Conservation (phyloP, 2,888 invertebrate species). For the Xestia c-nigrum region DNA sequence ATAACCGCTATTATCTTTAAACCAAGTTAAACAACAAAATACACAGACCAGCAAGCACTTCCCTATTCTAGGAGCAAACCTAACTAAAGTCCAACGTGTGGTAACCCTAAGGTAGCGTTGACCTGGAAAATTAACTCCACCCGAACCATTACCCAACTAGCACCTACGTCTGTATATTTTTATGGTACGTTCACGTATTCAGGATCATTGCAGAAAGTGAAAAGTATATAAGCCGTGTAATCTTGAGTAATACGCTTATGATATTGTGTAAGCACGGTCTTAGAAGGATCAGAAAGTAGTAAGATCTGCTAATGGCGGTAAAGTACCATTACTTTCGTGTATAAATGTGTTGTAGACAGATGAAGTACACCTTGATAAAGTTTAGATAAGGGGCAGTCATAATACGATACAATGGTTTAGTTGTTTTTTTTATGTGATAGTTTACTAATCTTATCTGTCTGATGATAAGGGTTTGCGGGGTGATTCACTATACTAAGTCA, state of each 20-base stretch:
- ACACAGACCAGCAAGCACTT: constrained; percentile 20
- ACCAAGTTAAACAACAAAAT: constrained; percentile 51
- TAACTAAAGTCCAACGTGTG: constrained; percentile 69
- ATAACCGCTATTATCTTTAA: constrained; percentile 45
- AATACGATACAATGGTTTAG: not conserved
- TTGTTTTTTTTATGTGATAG: constrained; percentile 4
- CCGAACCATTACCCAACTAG: constrained; percentile 75
- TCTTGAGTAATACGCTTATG: constrained; percentile 44
- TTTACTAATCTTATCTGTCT: constrained; percentile 29
- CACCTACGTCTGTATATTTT: constrained; percentile 66
- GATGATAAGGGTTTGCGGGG: constrained; percentile 1
- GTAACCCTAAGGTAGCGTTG: constrained; percentile 78
- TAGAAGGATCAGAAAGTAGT: constrained; percentile 17
- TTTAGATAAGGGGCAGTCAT: constrained; percentile 4
- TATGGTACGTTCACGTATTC: constrained; percentile 60
- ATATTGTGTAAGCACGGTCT: constrained; percentile 28
- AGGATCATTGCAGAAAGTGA: constrained; percentile 46
- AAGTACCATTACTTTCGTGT: not conserved
- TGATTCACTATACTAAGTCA: constrained; percentile 4
- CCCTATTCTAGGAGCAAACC: constrained; percentile 41
- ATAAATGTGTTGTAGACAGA: constrained; percentile 12
- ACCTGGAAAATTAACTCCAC: constrained; percentile 85
- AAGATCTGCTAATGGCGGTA: constrained; percentile 5
- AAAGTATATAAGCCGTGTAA: constrained; percentile 44
- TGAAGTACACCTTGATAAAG: not conserved